These are phyloP conservation scores for Anorthoa munda DNA, from an alignment of 2,888 invertebrate species.

Conservation along the genomic window DNA sequence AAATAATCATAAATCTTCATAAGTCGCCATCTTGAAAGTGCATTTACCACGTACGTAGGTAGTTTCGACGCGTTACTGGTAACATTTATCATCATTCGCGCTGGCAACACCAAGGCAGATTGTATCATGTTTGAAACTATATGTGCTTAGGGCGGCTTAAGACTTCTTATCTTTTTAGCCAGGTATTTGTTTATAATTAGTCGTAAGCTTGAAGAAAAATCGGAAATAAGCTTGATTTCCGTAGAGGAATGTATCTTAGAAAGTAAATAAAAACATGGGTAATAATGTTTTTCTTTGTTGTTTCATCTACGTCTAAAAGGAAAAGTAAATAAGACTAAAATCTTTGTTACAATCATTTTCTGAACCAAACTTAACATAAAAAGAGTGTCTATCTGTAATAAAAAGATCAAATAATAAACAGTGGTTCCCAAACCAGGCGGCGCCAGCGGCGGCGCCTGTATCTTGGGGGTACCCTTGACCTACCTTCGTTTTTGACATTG, in stretches of 20 bases:
- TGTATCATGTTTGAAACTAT: no score
- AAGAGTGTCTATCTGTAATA: no score
- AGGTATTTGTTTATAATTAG: constrained; percentile 40
- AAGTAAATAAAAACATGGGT: not conserved
- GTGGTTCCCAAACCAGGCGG: no score
- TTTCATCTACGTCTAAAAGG: not conserved
- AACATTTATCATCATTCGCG: no score
- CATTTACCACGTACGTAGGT: constrained; percentile 64
- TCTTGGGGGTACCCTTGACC: no score
- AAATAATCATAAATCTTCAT: constrained; percentile 76
- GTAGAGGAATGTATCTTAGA: not conserved
- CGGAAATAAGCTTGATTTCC: not conserved
- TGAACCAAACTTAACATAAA: no score
- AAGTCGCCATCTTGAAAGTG: constrained; percentile 74
- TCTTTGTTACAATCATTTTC: no score
- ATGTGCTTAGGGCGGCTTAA: not conserved
- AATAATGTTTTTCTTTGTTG: not conserved
- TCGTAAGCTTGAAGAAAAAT: constrained; percentile 1
- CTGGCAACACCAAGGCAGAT: no score
- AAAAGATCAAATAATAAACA: no score
- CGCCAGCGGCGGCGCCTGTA: no score
- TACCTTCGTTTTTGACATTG: not conserved
- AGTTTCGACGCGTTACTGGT: no score
- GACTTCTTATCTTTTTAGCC: constrained; percentile 40
- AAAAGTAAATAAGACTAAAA: no score